Evolutionary conservation across 2,888 invertebrate species (phyloP), one percentile per base, ranked within the genome.

Genomic region (Nephrocerus scutellatus): DNA sequence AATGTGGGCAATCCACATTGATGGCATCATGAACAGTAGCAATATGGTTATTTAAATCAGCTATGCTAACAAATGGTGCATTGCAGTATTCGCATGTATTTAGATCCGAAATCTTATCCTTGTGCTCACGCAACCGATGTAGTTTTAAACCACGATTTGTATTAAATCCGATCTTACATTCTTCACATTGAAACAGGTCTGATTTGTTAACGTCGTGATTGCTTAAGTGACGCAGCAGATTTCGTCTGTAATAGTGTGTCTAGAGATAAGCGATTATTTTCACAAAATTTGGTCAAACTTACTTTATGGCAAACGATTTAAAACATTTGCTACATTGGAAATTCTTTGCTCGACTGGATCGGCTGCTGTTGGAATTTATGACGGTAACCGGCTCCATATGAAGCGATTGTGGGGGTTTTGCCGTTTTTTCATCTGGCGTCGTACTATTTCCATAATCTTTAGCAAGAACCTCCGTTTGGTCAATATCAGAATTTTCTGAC

Each of bases 291-390:
- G 8, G 7, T n/a, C 20, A 19, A 30, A 43, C 52, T 44, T 54
- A 62, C 60, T 58, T 60, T 10, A 60, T 55, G 8, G 57, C 54
- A 44, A 60, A 62, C 36, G 55, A 58, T 49, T 60, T 62, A 25
- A 54, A 59, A 42, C 62, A 62, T 42, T 53, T 57, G 5, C 56
- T 52, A 34, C 60, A 60, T 40, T 60, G 58, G 44, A 53, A 62
- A 29, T 57, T 54, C 37, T 56, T 55, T n/a, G 50, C 52, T 21
- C 55, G 51, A 16, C 46, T 44, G n/a, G n/a, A n/a, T n/a, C n/a
- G n/a, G n/a, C n/a, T n/a, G n/a, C n/a, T n/a, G n/a, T n/a, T n/a
- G n/a, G n/a, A n/a, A n/a, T n/a, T n/a, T n/a, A n/a, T n/a, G n/a
- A 6, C 8, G 10, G 3, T 10, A 10, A 33, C 5, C 21, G 35